These are phyloP conservation scores for Leptocoma aspasia DNA, from an alignment of 2,113 vertebrate species.

Conservation along the genomic window DNA sequence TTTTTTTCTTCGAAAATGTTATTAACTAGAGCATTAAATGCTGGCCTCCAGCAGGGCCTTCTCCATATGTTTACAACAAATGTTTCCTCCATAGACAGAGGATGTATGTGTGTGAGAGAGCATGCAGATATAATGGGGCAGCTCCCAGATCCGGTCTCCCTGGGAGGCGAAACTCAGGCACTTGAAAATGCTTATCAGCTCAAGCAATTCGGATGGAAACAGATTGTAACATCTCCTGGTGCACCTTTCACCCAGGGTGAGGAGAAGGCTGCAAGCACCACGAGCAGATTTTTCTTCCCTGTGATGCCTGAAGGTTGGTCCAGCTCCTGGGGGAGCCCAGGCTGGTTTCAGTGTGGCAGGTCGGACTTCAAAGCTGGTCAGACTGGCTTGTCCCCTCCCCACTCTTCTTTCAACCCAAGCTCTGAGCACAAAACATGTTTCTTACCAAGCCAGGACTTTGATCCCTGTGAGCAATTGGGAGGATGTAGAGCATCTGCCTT, in stretches of 20 bases:
- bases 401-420: background rate
- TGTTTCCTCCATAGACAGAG: conserved; percentile 20
- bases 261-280: background rate
- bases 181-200: background rate
- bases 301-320: background rate
- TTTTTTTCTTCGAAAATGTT: conserved; percentile 4
- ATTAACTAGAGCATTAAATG: conserved; percentile 83
- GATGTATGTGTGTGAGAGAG: background rate
- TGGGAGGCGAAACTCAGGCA: background rate
- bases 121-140: background rate
- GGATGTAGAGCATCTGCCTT: background rate
- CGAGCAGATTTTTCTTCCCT: background rate
- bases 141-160: background rate
- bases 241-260: background rate
- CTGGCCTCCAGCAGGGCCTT: conserved; percentile 69
- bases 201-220: background rate
- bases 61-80: conserved; percentile 74
- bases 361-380: background rate
- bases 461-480: background rate
- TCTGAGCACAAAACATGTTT: background rate
- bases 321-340: background rate
- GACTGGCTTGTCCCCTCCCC: background rate
- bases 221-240: background rate
- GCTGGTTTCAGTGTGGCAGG: rapidly evolving
- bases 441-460: background rate